A percentile compares a stretch with the other conserved stretches of the same genome.
phyloP scores from a whole-genome alignment of 2,888 invertebrate species.

The Pinctada fucata region DNA sequence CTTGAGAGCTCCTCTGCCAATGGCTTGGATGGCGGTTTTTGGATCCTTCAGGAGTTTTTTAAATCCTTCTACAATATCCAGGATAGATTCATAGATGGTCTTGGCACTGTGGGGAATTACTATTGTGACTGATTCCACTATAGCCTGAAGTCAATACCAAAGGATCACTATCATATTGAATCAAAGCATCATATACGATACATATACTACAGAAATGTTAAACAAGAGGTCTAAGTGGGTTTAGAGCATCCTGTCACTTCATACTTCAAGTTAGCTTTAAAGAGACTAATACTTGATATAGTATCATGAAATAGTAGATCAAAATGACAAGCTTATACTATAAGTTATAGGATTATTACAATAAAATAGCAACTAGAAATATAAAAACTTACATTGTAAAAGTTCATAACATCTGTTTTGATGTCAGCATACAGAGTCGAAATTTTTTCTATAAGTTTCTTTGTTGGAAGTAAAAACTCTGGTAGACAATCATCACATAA shows the following conservation, averaged over 20 bases:
- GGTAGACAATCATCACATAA: slow-evolving; percentile 36
- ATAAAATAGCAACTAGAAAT: too few relatives aligned
- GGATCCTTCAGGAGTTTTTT: slow-evolving; percentile 50
- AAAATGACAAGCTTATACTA: too few relatives aligned
- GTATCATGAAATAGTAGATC: too few relatives aligned
- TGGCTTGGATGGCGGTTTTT: slow-evolving; percentile 44
- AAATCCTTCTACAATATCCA: slow-evolving; percentile 49
- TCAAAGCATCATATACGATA: too few relatives aligned
- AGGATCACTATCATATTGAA: too few relatives aligned
- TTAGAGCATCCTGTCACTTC: too few relatives aligned
- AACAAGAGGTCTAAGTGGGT: too few relatives aligned
- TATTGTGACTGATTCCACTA: slow-evolving; percentile 47
- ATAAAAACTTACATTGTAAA: slow-evolving; percentile 58
- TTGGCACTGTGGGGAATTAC: slow-evolving; percentile 47
- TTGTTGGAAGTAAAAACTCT: slow-evolving; percentile 41
- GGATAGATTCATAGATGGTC: slow-evolving; percentile 42
- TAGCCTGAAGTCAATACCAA: too few relatives aligned
- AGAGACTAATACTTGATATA: too few relatives aligned
- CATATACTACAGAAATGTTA: too few relatives aligned
- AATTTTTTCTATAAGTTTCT: slow-evolving; percentile 48
- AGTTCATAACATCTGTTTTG: slow-evolving; percentile 55
- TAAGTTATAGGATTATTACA: too few relatives aligned
- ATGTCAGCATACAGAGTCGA: slow-evolving; percentile 54
- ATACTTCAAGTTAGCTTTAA: too few relatives aligned
- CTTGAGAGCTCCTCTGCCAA: slow-evolving; percentile 45